Percentiles rank a stretch among this genome's conserved stretches.
Conservation (phyloP, 2,797 vertebrate genomes). For the Catamblyrhynchus diadema region DNA sequence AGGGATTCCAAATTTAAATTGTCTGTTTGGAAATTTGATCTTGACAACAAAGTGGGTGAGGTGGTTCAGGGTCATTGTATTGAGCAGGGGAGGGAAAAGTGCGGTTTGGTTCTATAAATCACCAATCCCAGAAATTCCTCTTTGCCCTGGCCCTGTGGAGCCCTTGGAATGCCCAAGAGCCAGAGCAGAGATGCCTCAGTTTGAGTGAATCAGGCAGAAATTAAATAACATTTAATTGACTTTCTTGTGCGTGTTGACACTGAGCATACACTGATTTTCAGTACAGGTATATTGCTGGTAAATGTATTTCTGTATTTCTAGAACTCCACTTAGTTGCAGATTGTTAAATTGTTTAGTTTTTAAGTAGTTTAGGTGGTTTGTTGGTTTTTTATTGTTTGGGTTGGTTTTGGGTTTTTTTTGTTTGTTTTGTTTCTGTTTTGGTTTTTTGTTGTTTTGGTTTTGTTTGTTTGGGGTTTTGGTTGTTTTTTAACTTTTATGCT, state of each 20-base stretch:
- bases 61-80: fast-evolving
- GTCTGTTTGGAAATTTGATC: background rate
- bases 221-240: background rate
- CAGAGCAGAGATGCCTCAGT: background rate
- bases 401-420: background rate
- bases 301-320: background rate
- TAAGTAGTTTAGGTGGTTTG: background rate
- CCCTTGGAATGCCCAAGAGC: background rate
- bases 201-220: background rate
- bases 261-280: background rate
- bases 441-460: background rate
- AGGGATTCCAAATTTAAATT: background rate
- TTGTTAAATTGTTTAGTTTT: background rate
- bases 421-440: background rate
- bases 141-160: background rate
- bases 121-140: background rate
- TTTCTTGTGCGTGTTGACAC: background rate
- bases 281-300: background rate
- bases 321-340: background rate
- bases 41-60: background rate
- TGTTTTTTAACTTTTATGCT: background rate
- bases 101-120: background rate
- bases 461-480: background rate
- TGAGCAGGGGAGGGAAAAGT: background rate
- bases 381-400: too few relatives aligned